Evolutionary conservation across 2,888 invertebrate species (phyloP).

Genomic region (Charanyca ferruginea): DNA sequence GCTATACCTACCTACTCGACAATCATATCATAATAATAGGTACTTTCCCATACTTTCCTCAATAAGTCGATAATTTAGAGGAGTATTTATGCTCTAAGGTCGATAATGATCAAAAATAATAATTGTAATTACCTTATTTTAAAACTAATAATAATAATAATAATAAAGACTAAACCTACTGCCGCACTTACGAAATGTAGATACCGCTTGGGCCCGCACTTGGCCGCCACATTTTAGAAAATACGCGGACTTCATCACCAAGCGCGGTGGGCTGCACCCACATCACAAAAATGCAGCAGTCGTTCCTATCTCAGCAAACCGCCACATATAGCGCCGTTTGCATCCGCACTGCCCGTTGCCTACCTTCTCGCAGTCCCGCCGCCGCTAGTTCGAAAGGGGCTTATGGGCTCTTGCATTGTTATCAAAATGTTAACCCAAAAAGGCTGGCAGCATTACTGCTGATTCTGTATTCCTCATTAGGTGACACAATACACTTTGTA

Average conservation of each 20-base stretch:
- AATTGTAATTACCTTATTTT: too few species aligned
- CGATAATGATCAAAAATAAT: slow-evolving; percentile 13
- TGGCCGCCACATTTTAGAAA: not conserved
- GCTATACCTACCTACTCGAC: too few species aligned
- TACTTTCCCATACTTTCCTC: not conserved
- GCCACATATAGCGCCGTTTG: too few species aligned
- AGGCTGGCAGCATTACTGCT: not conserved
- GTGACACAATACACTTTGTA: not conserved
- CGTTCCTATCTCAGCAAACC: not conserved
- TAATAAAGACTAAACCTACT: not conserved
- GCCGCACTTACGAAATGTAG: not conserved
- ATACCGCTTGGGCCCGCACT: not conserved
- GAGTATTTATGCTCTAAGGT: too few species aligned
- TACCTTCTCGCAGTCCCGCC: too few species aligned
- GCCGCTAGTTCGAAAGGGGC: slow-evolving; percentile 2
- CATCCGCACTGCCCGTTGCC: too few species aligned
- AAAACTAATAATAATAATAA: not conserved
- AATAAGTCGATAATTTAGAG: not conserved
- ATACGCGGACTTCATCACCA: not conserved
- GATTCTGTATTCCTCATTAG: not conserved
- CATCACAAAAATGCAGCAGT: not conserved
- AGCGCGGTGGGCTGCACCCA: too few species aligned
- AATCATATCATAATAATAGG: too few species aligned
- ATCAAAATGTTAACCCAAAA: not conserved
- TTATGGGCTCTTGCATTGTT: not conserved